Base-by-base conservation (phyloP, 1,140 invertebrate genomes). In the Augochlora pura region DNA sequence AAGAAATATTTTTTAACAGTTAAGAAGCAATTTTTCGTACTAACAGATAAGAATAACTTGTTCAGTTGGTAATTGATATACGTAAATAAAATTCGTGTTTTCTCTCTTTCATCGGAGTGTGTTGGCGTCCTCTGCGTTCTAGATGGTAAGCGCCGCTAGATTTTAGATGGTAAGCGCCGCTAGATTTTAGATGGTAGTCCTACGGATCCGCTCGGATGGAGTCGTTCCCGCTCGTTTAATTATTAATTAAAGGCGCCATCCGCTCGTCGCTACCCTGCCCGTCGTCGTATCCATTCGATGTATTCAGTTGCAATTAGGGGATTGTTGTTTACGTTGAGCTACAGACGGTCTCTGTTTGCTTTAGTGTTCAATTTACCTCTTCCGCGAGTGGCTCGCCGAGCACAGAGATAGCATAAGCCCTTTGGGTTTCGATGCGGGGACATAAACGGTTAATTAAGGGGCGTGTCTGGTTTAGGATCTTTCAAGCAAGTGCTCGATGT, bases 331-430 rank as follows among this genome's bases (percentile, higher is more conserved):
- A 69, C 32, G 27, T 75, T 49, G 6, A 23, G 18, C 42, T 68
- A 27, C 18, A 68, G 18, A 46, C 21, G 42, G 27, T 42, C 25
- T 25, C 23, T 74, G 62, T 68, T 75, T 75, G 25, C 46, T 60
- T 59, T 46, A 65, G 63, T 21, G 42, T 67, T 65, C 64, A 49
- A 73, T 79, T 57, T 27, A 90, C 82, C 7, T 76, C 69, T 64
- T 85, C 63, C 14, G 94, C 84, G n/a, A 18, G 91, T 89, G 1
- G 1, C 86, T 80, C 7, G 94, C 82, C n/a, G 86, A 77, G 76
- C 94, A 95, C 93, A 92, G 94, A 54, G 90, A 87, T 91, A 0
- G 93, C 93, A 78, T 94, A 94, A 7, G 91, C 91, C 25, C 93
- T 90, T 23, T 9, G 54, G n/a, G 21, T n/a, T 9, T 9, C 54